These are phyloP conservation scores for Polypterus senegalus DNA, from an alignment of 2,113 vertebrate species.

Conservation along the genomic window DNA sequence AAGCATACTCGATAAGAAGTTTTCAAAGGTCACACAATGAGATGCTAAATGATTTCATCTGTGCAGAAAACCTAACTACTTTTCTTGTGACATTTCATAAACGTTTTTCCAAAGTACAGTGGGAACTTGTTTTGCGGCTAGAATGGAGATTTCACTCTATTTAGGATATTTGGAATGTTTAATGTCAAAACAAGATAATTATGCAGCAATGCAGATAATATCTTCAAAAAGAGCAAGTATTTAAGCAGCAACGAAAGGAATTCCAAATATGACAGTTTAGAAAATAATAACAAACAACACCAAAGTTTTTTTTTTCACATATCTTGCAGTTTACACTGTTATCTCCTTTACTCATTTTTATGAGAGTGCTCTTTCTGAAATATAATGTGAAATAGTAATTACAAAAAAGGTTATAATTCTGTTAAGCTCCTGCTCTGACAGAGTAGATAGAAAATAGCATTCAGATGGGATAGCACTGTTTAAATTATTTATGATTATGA, in stretches of 20 bases:
- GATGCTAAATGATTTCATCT: neutral
- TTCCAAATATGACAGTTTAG: conserved; percentile 1
- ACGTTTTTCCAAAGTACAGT: neutral
- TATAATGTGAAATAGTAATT: no score
- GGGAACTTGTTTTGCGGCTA: conserved; percentile 6
- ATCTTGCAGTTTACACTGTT: no score
- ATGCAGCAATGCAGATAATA: conserved; percentile 6
- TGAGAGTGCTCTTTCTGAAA: no score
- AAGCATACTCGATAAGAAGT: neutral
- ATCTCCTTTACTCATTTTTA: no score
- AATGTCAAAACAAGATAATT: conserved; percentile 2
- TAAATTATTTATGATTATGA: no score
- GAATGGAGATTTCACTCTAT: neutral
- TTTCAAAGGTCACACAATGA: neutral
- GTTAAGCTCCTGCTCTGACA: no score
- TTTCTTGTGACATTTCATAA: conserved; percentile 4
- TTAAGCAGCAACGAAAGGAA: conserved; percentile 9
- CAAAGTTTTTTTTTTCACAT: neutral
- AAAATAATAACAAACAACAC: conserved; percentile 15
- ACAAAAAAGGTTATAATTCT: no score
- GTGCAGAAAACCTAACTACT: neutral
- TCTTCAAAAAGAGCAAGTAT: conserved; percentile 8
- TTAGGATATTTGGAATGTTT: conserved; percentile 7
- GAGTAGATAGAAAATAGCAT: no score
- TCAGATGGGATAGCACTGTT: no score